Base-by-base conservation (phyloP, 2,888 invertebrate genomes). In the Pasiphila rectangulata region DNA sequence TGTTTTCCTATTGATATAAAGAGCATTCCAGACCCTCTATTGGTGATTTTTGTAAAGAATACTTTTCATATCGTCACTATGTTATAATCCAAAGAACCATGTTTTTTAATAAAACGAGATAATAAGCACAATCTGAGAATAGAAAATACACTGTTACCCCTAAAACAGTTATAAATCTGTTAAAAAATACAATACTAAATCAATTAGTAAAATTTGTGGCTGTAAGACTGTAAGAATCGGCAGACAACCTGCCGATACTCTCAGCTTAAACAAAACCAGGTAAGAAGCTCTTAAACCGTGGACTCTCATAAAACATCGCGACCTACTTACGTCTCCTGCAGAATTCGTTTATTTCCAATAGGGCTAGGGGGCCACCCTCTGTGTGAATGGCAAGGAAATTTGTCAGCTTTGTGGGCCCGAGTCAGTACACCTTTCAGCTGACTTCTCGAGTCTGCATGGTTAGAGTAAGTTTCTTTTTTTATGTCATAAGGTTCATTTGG, bases 281-380 rank as follows among this genome's bases (percentile, higher is more conserved):
- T 37, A 48, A 42, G 49, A 42, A 25, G 45, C 40, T 49, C 30
- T 34, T 43, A 41, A 42, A 51, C 45, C 43, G 46, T 42, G 37
- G 40, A 43, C 46, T 64, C 64, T 65, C 61, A 72, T 79, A 75
- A 83, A 83, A 72, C 69, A 76, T 60, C 64, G 62, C 69, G 83
- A 76, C 84, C 83, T 72, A 82, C 67, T 80, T 83, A 76, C 63
- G 83, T 83, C 79, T 55, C 46, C 39, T 56, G 63, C 81, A 82
- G 79, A 72, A 70, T 67, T 72, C 67, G 67, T 69, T 69, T 72
- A 81, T 79, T 81, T 75, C 77, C 73, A 76, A 78, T 75, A 69
- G 69, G 64, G 64, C 55, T 63, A 62, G 55, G 60, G 59, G 61
- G 59, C 57, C 64, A 61, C 57, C 69, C 69, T 69, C 69, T 67